Percentiles rank a stretch among this genome's conserved stretches.
Conservation (phyloP, 2,113 vertebrate genomes). For the Cyprinodon brontotheroides region DNA sequence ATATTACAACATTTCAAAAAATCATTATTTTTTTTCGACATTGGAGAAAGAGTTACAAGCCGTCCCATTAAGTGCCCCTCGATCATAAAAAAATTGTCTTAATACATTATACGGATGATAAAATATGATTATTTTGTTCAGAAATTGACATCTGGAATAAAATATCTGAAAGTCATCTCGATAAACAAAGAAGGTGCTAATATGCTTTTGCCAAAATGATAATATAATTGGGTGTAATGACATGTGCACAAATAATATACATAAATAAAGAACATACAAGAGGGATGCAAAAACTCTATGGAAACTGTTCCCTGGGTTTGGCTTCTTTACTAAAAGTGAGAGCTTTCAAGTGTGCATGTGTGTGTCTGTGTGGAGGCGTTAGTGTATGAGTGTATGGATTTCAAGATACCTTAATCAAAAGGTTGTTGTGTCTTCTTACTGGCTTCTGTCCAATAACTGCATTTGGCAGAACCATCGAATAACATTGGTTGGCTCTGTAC, state of each 20-base stretch:
- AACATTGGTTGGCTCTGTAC: constrained; percentile 39
- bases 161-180: constrained; percentile 68
- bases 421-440: constrained; percentile 50
- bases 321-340: constrained; percentile 39
- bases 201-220: constrained; percentile 72
- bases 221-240: constrained; percentile 74
- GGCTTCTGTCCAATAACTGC: constrained; percentile 63
- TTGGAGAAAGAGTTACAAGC: constrained; percentile 85
- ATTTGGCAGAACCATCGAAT: constrained; percentile 65
- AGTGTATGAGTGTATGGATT: constrained; percentile 29
- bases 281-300: constrained; percentile 11
- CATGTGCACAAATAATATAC: constrained; percentile 73
- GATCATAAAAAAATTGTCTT: constrained; percentile 69
- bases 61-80: constrained; percentile 75
- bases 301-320: constrained; percentile 53
- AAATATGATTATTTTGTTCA: constrained; percentile 77
- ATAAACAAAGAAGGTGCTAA: constrained; percentile 82
- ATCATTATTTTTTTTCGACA: constrained; percentile 84
- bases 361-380: constrained; percentile 11
- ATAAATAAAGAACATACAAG: constrained; percentile 68
- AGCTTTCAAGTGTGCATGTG: constrained; percentile 10
- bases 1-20: constrained; percentile 88
- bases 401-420: constrained; percentile 57
- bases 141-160: constrained; percentile 79
- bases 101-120: constrained; percentile 78